Evolutionary conservation across 2,797 vertebrate genomes (phyloP), one percentile per base, ranked within the genome.

Genomic region (Knipowitschia caucasica): DNA sequence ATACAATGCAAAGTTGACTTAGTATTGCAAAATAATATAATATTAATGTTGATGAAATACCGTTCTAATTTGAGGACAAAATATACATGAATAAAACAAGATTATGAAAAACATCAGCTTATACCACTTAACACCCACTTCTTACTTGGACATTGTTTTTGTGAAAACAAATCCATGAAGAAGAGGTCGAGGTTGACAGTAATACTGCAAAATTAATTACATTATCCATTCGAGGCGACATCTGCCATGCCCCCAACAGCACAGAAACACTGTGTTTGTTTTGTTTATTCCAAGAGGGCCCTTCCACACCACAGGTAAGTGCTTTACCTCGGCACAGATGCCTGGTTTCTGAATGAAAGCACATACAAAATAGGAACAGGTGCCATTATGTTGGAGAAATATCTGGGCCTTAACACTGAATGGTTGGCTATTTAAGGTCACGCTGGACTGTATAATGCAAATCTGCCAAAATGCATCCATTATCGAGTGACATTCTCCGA

Each of bases 41-140:
- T n/a, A n/a, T n/a, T n/a, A n/a, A n/a, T n/a, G n/a, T n/a, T 53
- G 12, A 12, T 59, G 55, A 59, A 70, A 34, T 44, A 29, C 26
- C 15, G 14, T n/a, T 34, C 15, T 39, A 14, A 17, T 33, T 39
- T 40, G 24, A 51, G 20, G 53, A 26, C 45, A 42, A 17, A 57
- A 64, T 17, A 26, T n/a, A n/a, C n/a, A n/a, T n/a, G n/a, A n/a
- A n/a, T n/a, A 10, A 47, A 33, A 15, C 1, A 12, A 53, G 7
- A 24, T 56, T 50, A 60, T 46, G 2, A 44, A 45, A 44, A 26
- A 50, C 2, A 25, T n/a, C 45, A 59, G 23, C 5, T 0, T 29
- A 14, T 11, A 3, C 45, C 33, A 23, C 24, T 38, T 9, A 12
- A 61, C 31, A 35, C 27, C 9, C 12, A 17, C n/a, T 23, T 27